Conservation (phyloP, 2,888 invertebrate species). For the Heliconius aoede region DNA sequence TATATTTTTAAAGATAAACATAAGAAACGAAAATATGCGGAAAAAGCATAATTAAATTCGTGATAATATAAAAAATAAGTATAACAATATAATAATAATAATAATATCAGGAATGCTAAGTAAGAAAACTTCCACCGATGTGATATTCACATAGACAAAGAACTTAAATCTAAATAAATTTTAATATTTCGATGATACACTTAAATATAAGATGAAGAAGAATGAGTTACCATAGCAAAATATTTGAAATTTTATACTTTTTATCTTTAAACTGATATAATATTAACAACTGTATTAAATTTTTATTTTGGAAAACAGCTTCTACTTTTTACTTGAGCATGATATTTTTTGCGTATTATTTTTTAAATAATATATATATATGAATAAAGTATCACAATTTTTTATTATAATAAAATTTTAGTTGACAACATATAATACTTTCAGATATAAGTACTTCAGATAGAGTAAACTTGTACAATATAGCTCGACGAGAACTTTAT, state of each 20-base stretch:
- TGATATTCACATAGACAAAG: slow-evolving; percentile 35
- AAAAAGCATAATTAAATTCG: slow-evolving; percentile 18
- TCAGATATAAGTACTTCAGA: too few relatives aligned
- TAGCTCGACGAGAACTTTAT: too few relatives aligned
- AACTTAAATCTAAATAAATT: slow-evolving; percentile 33
- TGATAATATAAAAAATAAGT: slow-evolving; percentile 16
- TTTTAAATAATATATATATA: background rate
- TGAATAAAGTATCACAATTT: slow-evolving; percentile 8
- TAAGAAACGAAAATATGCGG: slow-evolving; percentile 10
- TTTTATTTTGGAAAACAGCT: background rate
- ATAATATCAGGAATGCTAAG: slow-evolving; percentile 38
- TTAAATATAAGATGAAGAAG: slow-evolving; percentile 5
- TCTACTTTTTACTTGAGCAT: background rate
- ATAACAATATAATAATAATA: slow-evolving; percentile 16
- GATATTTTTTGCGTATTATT: too few relatives aligned
- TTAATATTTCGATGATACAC: slow-evolving; percentile 30
- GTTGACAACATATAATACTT: background rate
- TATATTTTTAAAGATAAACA: slow-evolving; percentile 24
- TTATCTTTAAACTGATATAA: background rate
- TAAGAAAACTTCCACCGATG: slow-evolving; percentile 40
- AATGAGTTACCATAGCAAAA: slow-evolving; percentile 14
- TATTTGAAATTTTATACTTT: background rate
- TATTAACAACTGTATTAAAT: background rate
- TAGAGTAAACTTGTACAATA: background rate
- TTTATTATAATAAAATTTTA: background rate